phyloP scores from a whole-genome alignment of 2,888 invertebrate genomes.

The Petrolisthes cinctipes region DNA sequence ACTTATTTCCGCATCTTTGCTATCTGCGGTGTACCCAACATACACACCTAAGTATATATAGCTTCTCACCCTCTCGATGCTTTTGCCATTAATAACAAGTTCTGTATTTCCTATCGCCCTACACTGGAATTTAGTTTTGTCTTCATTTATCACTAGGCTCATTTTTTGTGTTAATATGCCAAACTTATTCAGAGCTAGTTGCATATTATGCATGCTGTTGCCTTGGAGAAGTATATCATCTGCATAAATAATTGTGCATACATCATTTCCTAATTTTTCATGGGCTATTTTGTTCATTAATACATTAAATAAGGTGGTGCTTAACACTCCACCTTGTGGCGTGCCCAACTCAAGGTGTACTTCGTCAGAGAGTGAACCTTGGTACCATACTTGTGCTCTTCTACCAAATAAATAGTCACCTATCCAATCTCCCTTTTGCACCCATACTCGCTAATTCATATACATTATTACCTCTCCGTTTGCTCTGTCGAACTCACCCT shows the following conservation, averaged over 20 bases:
- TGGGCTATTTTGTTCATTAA: conserved; percentile 18
- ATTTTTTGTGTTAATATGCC: not conserved
- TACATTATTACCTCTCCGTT: conserved; percentile 1
- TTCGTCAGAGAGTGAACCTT: not conserved
- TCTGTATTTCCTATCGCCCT: too few species aligned
- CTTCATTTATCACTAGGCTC: not conserved
- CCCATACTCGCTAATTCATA: not conserved
- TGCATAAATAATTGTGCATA: not conserved
- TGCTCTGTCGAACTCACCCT: conserved; percentile 14
- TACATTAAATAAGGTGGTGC: conserved; percentile 14
- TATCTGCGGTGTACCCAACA: too few species aligned
- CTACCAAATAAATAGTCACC: not conserved
- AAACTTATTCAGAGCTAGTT: not conserved
- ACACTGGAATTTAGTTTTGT: conserved; percentile 12
- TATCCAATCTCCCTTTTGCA: not conserved
- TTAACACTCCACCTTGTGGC: conserved; percentile 11
- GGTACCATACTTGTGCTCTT: not conserved
- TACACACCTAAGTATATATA: not conserved
- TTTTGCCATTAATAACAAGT: too few species aligned
- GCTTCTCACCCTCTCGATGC: too few species aligned
- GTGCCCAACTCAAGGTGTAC: not conserved
- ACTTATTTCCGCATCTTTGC: too few species aligned
- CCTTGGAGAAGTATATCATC: conserved; percentile 15
- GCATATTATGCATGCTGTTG: not conserved
- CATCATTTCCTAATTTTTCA: not conserved